Percentiles rank a stretch among this genome's conserved stretches.
These are phyloP conservation scores for Sorex fumeus DNA, from an alignment of 2,113 vertebrate genomes.

Conservation along the genomic window DNA sequence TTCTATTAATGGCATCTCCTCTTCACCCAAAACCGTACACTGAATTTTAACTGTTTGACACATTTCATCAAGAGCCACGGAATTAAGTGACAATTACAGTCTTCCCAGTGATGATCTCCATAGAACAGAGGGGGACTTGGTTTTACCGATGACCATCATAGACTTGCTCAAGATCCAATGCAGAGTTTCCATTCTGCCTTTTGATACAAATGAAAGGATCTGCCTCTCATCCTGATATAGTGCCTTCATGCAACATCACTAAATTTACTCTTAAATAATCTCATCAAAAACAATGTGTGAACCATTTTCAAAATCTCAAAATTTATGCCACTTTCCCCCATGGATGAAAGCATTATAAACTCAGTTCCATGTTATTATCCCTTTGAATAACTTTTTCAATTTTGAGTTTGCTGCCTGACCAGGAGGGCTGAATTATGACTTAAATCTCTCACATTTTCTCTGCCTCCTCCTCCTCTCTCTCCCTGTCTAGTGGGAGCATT, in stretches of 20 bases:
- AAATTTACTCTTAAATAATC: slow-evolving; percentile 77
- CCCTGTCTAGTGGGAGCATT: slow-evolving; percentile 83
- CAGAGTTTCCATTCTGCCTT: not conserved
- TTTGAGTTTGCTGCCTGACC: slow-evolving; percentile 85
- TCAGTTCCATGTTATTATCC: slow-evolving; percentile 84
- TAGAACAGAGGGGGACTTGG: not conserved
- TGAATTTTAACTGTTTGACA: not conserved
- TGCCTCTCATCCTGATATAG: not conserved
- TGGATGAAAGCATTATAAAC: slow-evolving; percentile 79
- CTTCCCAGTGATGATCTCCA: not conserved
- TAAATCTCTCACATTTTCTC: slow-evolving; percentile 68
- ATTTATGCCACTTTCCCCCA: slow-evolving; percentile 77
- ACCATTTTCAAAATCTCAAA: slow-evolving; percentile 70
- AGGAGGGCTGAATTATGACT: slow-evolving; percentile 86
- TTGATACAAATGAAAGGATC: not conserved
- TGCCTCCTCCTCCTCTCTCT: not conserved
- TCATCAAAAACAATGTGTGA: slow-evolving; percentile 70
- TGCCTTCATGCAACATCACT: slow-evolving; percentile 46
- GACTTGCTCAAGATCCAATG: slow-evolving; percentile 46
- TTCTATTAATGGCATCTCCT: not conserved
- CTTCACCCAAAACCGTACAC: not conserved
- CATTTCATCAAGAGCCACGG: not conserved
- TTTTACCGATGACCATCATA: not conserved
- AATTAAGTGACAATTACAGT: not conserved
- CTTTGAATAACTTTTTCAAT: slow-evolving; percentile 88